phyloP scores from a whole-genome alignment of 2,797 vertebrate genomes.

The Phalanger gymnotis region DNA sequence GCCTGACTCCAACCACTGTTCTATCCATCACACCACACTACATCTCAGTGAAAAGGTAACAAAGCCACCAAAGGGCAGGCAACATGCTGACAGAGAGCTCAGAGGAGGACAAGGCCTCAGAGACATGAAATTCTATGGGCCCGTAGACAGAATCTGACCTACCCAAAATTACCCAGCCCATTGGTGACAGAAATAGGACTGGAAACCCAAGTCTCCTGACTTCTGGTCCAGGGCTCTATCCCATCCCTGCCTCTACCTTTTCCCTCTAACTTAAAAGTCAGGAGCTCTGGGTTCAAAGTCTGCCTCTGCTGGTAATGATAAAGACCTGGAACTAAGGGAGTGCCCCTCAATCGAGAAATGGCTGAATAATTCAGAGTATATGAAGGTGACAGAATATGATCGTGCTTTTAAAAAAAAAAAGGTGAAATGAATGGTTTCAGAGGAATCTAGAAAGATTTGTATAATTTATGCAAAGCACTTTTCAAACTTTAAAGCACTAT shows the following conservation, averaged over 20 bases:
- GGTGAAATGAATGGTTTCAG: background rate
- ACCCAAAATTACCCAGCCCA: background rate
- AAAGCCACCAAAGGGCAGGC: background rate
- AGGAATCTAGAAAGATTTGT: background rate
- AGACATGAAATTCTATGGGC: background rate
- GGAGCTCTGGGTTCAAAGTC: background rate
- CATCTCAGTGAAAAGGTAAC: background rate
- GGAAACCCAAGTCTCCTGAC: background rate
- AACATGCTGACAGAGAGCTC: background rate
- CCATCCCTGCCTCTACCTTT: background rate
- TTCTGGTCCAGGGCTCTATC: background rate
- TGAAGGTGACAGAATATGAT: background rate
- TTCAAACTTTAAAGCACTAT: background rate
- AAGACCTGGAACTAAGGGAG: background rate
- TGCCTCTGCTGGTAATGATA: background rate
- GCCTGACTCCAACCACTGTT: background rate
- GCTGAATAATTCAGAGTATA: background rate
- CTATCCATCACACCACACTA: background rate
- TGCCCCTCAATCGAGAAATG: background rate
- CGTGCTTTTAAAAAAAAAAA: background rate
- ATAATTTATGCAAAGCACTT: background rate
- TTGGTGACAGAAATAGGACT: background rate
- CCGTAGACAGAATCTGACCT: background rate
- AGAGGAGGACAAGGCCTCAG: background rate
- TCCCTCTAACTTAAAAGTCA: background rate